Base-by-base conservation (phyloP, 1,140 invertebrate genomes). In the Formica selysi region DNA sequence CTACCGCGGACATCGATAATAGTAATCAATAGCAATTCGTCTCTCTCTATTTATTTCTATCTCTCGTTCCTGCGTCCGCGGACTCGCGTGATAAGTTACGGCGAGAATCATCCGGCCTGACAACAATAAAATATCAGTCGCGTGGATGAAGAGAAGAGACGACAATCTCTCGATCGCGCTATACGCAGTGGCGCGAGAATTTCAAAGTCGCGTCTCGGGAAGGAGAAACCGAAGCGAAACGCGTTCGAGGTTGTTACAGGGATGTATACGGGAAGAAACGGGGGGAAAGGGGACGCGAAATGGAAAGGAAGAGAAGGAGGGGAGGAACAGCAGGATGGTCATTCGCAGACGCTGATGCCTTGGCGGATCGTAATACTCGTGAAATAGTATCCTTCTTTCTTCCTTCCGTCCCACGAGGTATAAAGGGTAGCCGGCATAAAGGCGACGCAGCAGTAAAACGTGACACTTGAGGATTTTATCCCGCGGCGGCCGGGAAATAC, bases 361-460 rank as follows among this genome's bases (percentile, higher is more conserved):
- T 64, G 62, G 38, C 59, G 71, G 81, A 87, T 90, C 81, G 89
- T 87, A 90, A 90, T 90, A 85, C 81, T 64, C 59, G 76, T 79
- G 89, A 87, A 87, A 90, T 87, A 85, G 76, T 88, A 86, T 90
- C 89, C 76, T 81, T 88, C 65, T 87, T 89, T 86, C 86, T 89
- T 85, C 74, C 59, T 76, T 90, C 76, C 71, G 71, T 73, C 57
- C 68, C 57, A 76, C 54, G 67, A 76, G 81, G 54, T 74, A 85
- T 88, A 90, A 90, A 90, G 81, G 89, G 87, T 86, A 62, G 59
- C 73, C 57, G 86, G 86, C 59, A 86, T 89, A 73, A 86, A 89
- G 76, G 57, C 59, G 59, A 68, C 73, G 57, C 62, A 65, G 79
- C 57, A 83, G 87, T 90, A 90, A 90, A 78, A 89, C 48, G 76